Evolutionary conservation across 2,113 vertebrate species (phyloP).

Genomic region (Otus sunia): DNA sequence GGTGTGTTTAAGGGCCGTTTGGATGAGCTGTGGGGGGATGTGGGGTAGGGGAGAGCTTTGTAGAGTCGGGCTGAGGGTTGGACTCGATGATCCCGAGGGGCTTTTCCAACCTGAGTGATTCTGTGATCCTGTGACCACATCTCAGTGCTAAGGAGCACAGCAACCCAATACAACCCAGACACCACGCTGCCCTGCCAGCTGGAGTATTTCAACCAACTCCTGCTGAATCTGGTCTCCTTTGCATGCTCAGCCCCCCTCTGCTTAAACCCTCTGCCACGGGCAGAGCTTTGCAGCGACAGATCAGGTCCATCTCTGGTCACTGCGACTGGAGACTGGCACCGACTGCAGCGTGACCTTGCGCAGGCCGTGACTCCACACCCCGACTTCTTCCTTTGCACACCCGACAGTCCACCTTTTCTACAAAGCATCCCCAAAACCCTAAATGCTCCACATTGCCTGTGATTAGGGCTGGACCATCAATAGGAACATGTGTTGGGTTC

Average conservation of each 20-base stretch:
- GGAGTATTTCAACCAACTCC: neutral
- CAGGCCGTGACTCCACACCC: fast-evolving
- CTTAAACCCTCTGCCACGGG: neutral
- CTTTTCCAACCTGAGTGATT: too few relatives aligned
- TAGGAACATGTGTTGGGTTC: neutral
- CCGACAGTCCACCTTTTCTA: neutral
- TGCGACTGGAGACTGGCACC: fast-evolving
- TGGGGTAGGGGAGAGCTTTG: too few relatives aligned
- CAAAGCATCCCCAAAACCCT: neutral
- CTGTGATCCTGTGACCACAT: neutral
- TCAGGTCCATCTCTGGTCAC: neutral
- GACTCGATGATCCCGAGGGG: too few relatives aligned
- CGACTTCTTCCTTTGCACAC: neutral
- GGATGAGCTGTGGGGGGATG: too few relatives aligned
- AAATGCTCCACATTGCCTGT: neutral
- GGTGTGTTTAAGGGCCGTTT: too few relatives aligned
- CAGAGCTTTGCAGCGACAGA: neutral
- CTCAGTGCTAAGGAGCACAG: fast-evolving
- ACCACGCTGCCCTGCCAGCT: fast-evolving
- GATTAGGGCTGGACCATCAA: neutral
- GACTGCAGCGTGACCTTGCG: fast-evolving
- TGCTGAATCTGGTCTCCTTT: neutral
- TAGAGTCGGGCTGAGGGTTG: too few relatives aligned
- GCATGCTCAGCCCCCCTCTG: fast-evolving
- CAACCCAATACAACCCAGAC: neutral